These are phyloP conservation scores for Choloepus hoffmanni DNA, from an alignment of 2,113 vertebrate species.

Conservation along the genomic window DNA sequence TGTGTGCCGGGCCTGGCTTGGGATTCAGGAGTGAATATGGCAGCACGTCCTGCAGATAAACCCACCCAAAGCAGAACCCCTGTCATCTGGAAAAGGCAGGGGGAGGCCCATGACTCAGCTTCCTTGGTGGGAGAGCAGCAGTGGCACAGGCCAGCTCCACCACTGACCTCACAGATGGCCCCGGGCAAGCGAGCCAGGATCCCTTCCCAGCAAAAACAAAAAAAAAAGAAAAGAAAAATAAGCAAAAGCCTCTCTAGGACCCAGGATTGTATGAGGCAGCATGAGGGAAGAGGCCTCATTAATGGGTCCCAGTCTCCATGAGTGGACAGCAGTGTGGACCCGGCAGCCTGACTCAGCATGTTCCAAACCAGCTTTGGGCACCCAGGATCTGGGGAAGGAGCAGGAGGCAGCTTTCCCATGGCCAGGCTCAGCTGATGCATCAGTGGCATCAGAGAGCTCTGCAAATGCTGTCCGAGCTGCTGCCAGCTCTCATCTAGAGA, in stretches of 20 bases:
- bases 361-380: background rate
- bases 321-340: background rate
- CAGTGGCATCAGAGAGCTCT: slow-evolving; percentile 1
- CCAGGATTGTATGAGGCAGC: background rate
- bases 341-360: background rate
- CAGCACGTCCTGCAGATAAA: background rate
- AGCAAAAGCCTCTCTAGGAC: background rate
- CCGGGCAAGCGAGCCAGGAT: background rate
- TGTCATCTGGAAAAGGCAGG: background rate
- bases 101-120: background rate
- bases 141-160: accelerated
- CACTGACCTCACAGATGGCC: background rate
- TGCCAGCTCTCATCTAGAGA: slow-evolving; percentile 25
- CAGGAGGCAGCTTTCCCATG: background rate
- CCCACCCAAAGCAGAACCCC: background rate
- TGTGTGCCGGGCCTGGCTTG: background rate
- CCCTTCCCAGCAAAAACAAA: background rate
- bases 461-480: background rate
- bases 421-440: background rate
- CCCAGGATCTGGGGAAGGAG: background rate
- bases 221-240: background rate
- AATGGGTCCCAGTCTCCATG: background rate
- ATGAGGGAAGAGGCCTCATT: background rate
- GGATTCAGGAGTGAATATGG: background rate
- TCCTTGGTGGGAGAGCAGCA: accelerated